Evolutionary conservation across 2,113 vertebrate genomes (phyloP), one percentile per base, ranked within the genome.

Genomic region (Spea bombifrons): DNA sequence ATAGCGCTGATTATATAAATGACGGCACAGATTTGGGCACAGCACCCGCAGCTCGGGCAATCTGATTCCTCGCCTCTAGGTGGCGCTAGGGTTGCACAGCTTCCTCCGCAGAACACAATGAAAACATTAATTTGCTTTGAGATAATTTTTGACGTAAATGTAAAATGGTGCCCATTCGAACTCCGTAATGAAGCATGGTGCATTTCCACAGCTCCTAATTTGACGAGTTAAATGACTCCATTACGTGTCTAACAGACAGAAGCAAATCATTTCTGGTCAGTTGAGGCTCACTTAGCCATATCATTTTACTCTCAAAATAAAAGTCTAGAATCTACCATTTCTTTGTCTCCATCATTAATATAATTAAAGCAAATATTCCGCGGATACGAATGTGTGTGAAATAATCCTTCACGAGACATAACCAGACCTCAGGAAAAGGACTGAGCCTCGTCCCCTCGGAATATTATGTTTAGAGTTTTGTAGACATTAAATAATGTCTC

Each of bases 231-330:
- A 97, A 98, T 95, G 96, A 98, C 95, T 98, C 96, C 95, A 98
- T 98, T 99, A 98, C 95, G 95, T 95, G 95, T 96, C 95, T 97
- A 98, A 98, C 96, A 98, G 96, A 96, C 95, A 98, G 97, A 97
- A 94, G 95, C 94, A 94, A 96, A 98, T 98, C 95, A 96, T 97
- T 98, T 97, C 97, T 98, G 96, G 96, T 98, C 97, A 98, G 95
- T 98, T 97, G 96, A 97, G 92, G 95, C 94, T 96, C 95, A 96
- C 94, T 97, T 97, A 98, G 92, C 94, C 96, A 91, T 95, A 92
- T 95, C 95, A 93, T 94, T 93, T 94, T 93, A 92, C 91, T 89
- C 91, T 92, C 76, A 92, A 94, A 95, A 94, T 93, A 93, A 92
- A 94, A 94, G 91, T 92, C 92, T 91, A 88, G 90, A 89, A 90